Evolutionary conservation across 2,888 invertebrate species (phyloP), one percentile per base, ranked within the genome.

Genomic region (Nasonovia ribisnigri): DNA sequence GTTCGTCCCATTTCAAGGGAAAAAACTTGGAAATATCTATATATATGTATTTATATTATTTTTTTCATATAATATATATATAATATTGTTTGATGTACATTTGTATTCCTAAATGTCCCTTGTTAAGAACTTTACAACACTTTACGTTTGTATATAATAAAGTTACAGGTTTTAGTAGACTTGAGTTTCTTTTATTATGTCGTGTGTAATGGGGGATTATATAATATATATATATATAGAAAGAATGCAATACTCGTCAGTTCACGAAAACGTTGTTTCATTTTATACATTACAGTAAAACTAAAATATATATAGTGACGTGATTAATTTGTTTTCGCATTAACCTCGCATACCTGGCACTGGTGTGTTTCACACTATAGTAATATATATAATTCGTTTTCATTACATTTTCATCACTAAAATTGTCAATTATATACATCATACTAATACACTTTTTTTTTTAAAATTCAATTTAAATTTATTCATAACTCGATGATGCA

Each of bases 91-190:
- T 57, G 43, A 90, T 90, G 11, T 46, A n/a, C n/a, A 67, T 90
- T 90, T 67, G 46, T 67, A 67, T 77, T 77, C 48, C 67, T 90
- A 77, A 90, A 67, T 36, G 90, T 77, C 48, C 67, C 90, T 67
- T 54, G 77, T 91, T 84, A 84, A 51, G 51, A 84, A 91, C 91
- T 91, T 91, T 91, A 84, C 84, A 91, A 84, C 91, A 29, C 84
- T 77, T 88, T 88, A 42, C 90, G 42, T 29, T 42, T 26, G 84
- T 84, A 36, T 77, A 77, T 42, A 91, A 91, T 91, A 91, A 91
- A 91, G 84, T 54, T 42, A 91, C 84, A 54, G 84, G 84, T 91
- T 77, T 54, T 42, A 11, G 84, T 84, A 16, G 42, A 91, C 51
- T 91, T n/a, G 51, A 84, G 91, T 51, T 84, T 13, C 48, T 51